These are phyloP conservation scores for Pseudorectes ferrugineus DNA, from an alignment of 2,113 vertebrate species.

Conservation along the genomic window DNA sequence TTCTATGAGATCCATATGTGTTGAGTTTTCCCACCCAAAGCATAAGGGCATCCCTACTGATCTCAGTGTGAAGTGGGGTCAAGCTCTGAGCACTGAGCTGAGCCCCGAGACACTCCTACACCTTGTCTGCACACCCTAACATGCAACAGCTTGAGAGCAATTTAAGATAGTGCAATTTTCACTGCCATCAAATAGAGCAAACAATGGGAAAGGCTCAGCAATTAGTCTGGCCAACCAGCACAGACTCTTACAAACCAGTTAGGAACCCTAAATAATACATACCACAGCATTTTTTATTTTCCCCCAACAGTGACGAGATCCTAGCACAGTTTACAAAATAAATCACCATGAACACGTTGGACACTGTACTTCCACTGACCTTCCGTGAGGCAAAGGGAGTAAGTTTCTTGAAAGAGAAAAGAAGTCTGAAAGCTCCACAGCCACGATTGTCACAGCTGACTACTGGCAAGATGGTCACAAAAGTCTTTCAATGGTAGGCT, in stretches of 20 bases:
- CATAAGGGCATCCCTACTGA: background rate
- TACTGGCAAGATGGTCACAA: conserved; percentile 40
- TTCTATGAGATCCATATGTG: background rate
- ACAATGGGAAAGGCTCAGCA: background rate
- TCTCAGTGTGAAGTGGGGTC: background rate
- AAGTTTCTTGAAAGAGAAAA: conserved; percentile 44
- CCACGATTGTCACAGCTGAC: conserved; percentile 65
- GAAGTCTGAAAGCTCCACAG: conserved; percentile 48
- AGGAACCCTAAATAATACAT: background rate
- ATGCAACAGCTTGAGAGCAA: background rate
- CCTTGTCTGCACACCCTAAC: background rate
- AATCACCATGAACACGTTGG: background rate
- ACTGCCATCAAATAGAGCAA: background rate
- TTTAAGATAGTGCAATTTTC: background rate
- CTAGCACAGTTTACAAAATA: background rate
- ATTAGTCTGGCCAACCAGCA: background rate
- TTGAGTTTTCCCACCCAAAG: background rate
- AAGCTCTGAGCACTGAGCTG: background rate
- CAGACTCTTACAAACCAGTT: background rate
- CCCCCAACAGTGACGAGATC: background rate
- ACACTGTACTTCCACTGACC: conserved; percentile 57
- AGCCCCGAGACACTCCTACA: background rate
- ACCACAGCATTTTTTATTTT: background rate
- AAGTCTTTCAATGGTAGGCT: conserved; percentile 10
- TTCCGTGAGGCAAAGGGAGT: background rate